Conservation (phyloP, 2,888 invertebrate species). For the Neelides folsomi region DNA sequence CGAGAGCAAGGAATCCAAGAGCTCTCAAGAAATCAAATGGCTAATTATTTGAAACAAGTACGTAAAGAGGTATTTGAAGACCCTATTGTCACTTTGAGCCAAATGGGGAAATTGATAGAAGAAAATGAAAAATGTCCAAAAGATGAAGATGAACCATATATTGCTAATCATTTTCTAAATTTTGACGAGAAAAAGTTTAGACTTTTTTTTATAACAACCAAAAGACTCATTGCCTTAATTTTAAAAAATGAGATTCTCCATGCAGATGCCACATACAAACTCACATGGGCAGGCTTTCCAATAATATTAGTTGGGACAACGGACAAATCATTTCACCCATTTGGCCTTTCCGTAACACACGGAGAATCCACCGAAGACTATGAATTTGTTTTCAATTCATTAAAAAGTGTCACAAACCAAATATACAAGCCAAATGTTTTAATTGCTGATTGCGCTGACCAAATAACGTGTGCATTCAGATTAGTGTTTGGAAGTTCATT, state of each 20-base stretch:
- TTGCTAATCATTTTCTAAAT: too few relatives aligned
- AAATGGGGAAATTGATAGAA: too few relatives aligned
- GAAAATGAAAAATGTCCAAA: too few relatives aligned
- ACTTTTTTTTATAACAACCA: not conserved
- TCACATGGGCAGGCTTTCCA: constrained; percentile 9
- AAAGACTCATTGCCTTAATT: too few relatives aligned
- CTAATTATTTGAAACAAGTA: too few relatives aligned
- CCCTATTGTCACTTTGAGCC: too few relatives aligned
- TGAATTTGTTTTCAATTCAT: not conserved
- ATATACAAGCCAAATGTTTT: constrained; percentile 3
- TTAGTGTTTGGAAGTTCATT: not conserved
- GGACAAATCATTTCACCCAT: constrained; percentile 11
- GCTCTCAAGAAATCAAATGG: too few relatives aligned
- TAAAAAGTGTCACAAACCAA: not conserved
- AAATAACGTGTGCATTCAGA: constrained; percentile 8
- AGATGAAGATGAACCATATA: too few relatives aligned
- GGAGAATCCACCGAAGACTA: constrained; percentile 7
- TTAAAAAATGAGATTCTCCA: not conserved
- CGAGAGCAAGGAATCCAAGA: too few relatives aligned
- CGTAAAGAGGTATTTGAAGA: too few relatives aligned
- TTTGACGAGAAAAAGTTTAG: too few relatives aligned
- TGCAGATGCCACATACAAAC: constrained; percentile 11
- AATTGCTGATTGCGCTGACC: constrained; percentile 12
- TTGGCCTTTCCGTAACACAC: constrained; percentile 2
- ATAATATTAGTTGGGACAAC: constrained; percentile 6